A percentile compares a stretch with the other conserved stretches of the same genome.
phyloP scores from a whole-genome alignment of 2,113 vertebrate species.

The Zeus faber region DNA sequence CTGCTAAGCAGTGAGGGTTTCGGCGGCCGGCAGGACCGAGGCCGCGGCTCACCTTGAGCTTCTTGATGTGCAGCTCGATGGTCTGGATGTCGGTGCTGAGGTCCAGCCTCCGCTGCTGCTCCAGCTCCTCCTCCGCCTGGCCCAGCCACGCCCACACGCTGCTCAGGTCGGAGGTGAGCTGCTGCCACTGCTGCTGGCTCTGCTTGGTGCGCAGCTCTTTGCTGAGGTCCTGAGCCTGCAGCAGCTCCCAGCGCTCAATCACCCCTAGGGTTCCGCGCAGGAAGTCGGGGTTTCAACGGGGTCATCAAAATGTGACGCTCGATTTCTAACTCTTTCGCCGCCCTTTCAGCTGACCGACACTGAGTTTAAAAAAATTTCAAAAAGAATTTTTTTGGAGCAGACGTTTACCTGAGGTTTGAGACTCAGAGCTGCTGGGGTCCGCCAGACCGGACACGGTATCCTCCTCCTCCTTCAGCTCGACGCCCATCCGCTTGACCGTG shows the following conservation, averaged over 20 bases:
- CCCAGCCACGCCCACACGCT: constrained; percentile 84
- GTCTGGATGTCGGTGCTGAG: constrained; percentile 86
- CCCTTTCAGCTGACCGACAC: too few relatives aligned
- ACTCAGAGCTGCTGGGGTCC: constrained; percentile 88
- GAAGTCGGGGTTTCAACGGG: neutral
- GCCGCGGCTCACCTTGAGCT: constrained; percentile 93
- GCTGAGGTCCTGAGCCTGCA: constrained; percentile 92
- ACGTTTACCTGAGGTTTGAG: constrained; percentile 85
- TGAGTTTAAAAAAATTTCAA: neutral
- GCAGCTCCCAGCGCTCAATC: constrained; percentile 96
- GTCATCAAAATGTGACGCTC: neutral
- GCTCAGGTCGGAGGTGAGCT: constrained; percentile 88
- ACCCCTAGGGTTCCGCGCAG: constrained; percentile 76
- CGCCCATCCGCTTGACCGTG: constrained; percentile 85
- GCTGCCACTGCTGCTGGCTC: constrained; percentile 93
- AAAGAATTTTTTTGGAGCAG: neutral
- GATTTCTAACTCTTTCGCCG: too few relatives aligned
- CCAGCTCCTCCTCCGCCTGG: constrained; percentile 84
- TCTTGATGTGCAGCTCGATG: constrained; percentile 88
- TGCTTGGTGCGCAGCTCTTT: constrained; percentile 92
- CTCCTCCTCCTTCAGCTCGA: constrained; percentile 88
- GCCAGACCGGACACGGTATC: constrained; percentile 85
- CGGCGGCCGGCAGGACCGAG: too few relatives aligned
- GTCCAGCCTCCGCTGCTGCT: constrained; percentile 78
- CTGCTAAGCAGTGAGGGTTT: too few relatives aligned